These are phyloP conservation scores for Axis porcinus DNA, from an alignment of 2,113 vertebrate species.

Conservation along the genomic window DNA sequence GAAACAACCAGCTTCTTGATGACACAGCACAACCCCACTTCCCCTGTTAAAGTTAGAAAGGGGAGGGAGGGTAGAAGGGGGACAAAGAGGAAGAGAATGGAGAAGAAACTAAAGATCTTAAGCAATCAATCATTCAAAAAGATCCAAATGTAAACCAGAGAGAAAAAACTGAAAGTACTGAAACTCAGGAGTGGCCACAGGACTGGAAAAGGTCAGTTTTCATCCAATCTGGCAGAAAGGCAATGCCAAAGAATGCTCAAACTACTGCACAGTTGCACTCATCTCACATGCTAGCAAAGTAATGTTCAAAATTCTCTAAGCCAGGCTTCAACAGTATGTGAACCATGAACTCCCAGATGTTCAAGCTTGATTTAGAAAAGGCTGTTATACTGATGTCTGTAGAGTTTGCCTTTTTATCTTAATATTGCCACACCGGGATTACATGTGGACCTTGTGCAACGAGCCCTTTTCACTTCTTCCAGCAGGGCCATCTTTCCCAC, in stretches of 20 bases:
- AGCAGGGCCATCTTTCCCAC: background rate
- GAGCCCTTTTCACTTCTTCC: background rate
- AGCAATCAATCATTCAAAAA: background rate
- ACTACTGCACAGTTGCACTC: no score
- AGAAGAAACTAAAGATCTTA: background rate
- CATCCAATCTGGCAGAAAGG: no score
- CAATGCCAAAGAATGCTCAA: no score
- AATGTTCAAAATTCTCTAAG: no score
- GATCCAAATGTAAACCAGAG: background rate
- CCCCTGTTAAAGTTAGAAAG: background rate
- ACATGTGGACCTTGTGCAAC: background rate
- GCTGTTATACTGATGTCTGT: background rate
- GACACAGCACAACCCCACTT: background rate
- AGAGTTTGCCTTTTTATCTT: background rate
- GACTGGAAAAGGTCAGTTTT: no score
- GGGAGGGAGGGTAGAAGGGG: background rate
- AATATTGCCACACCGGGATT: accelerated
- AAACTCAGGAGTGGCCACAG: background rate
- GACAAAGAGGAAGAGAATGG: background rate
- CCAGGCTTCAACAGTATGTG: no score
- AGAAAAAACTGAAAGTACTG: background rate
- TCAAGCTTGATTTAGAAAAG: no score
- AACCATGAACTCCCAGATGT: no score
- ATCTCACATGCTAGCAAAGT: no score
- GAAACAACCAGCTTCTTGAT: background rate